Conservation (phyloP, 2,113 vertebrate species). For the Scatophagus argus region DNA sequence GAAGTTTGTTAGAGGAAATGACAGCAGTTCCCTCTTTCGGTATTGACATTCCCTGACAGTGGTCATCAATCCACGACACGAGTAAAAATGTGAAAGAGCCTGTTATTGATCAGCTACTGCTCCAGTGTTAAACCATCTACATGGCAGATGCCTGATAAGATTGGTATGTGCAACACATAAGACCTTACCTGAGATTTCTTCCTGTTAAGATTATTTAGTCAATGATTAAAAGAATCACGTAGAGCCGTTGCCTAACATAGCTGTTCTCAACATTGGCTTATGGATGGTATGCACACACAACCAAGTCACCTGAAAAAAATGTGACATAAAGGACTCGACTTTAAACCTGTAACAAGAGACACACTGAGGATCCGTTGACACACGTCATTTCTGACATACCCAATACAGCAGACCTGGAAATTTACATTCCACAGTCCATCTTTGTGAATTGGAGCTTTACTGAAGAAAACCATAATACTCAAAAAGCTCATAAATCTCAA, state of each 20-base stretch:
- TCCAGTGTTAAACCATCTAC: neutral
- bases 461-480: neutral
- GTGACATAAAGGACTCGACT: neutral
- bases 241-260: conserved; percentile 22
- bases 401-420: neutral
- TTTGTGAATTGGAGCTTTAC: conserved; percentile 10
- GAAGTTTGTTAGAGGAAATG: neutral
- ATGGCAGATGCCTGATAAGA: neutral
- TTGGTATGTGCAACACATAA: neutral
- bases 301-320: conserved; percentile 18
- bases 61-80: neutral
- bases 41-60: neutral
- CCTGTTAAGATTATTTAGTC: neutral
- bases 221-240: neutral
- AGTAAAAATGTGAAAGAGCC: neutral
- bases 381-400: neutral
- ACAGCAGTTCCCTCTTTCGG: neutral
- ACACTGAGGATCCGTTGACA: neutral
- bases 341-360: neutral
- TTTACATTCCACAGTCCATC: conserved; percentile 1
- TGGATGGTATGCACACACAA: conserved; percentile 37
- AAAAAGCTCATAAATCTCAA: neutral
- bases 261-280: conserved; percentile 7
- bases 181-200: neutral
- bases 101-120: neutral